A percentile compares a stretch with the other conserved stretches of the same genome.
phyloP scores from a whole-genome alignment of 2,888 invertebrate genomes.

The Apomyelois bistriatella region DNA sequence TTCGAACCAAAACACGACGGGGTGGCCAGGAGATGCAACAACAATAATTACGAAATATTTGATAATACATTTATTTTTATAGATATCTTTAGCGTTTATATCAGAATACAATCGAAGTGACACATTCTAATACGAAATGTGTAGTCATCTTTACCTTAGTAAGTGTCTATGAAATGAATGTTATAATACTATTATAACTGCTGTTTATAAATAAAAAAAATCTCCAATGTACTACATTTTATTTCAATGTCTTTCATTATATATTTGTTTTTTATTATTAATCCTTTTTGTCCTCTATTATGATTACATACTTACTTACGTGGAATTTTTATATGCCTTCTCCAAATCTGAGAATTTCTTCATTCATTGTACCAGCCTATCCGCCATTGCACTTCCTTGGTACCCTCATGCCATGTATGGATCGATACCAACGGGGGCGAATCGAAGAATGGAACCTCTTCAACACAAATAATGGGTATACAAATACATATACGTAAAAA shows the following conservation, averaged over 20 bases:
- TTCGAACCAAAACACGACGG: conserved; percentile 29
- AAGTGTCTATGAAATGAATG: no score
- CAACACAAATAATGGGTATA: background rate
- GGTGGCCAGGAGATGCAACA: conserved; percentile 25
- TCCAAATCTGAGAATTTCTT: background rate
- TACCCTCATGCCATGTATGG: conserved; percentile 19
- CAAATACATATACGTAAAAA: background rate
- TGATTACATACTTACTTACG: no score
- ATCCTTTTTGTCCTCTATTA: background rate
- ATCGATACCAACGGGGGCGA: conserved; percentile 10
- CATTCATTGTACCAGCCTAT: background rate
- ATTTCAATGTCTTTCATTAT: no score
- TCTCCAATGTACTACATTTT: no score
- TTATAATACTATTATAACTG: no score
- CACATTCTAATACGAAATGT: no score
- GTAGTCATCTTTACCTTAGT: no score
- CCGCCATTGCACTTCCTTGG: conserved; percentile 40
- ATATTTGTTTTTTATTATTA: no score
- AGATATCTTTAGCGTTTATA: no score
- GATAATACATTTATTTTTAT: background rate
- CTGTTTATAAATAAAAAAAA: no score
- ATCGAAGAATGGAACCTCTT: background rate
- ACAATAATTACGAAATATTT: background rate
- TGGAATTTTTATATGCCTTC: background rate
- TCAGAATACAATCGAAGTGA: no score